Conservation (phyloP, 2,888 invertebrate genomes). For the Listrodromus nycthemerus region DNA sequence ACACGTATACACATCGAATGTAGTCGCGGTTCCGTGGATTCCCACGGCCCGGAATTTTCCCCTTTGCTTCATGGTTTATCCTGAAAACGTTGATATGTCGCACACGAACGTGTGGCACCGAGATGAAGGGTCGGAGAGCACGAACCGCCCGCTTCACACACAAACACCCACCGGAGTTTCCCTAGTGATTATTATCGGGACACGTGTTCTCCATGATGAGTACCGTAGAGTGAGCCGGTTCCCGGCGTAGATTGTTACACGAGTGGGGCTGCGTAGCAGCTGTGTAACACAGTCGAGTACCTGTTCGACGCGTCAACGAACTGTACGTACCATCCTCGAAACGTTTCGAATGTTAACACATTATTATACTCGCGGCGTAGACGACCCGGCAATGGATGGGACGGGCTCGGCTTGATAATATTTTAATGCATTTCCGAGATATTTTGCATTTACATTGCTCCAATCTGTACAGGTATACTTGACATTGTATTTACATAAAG, state of each 20-base stretch:
- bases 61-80: constrained; percentile 48
- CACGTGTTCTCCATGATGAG: constrained; percentile 66
- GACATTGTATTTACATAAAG: constrained; percentile 33
- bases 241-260: constrained; percentile 54
- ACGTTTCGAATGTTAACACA: constrained; percentile 13
- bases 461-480: background rate
- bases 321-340: constrained; percentile 3
- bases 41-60: background rate
- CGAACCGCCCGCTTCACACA: constrained; percentile 33
- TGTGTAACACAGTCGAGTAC: constrained; percentile 19
- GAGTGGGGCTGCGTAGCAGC: constrained; percentile 37
- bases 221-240: constrained; percentile 18
- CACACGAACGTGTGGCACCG: constrained; percentile 12
- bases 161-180: constrained; percentile 32
- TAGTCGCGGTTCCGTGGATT: background rate
- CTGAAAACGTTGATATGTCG: constrained; percentile 38
- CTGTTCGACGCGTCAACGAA: constrained; percentile 12
- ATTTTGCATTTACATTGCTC: constrained; percentile 56
- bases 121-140: constrained; percentile 7
- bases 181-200: constrained; percentile 57
- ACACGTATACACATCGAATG: background rate
- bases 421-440: constrained; percentile 38
- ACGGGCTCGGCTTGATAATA: constrained; percentile 14
- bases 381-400: background rate
- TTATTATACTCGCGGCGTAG: constrained; percentile 15